Evolutionary conservation across 2,888 invertebrate genomes (phyloP).

Genomic region (Lysandra coridon): DNA sequence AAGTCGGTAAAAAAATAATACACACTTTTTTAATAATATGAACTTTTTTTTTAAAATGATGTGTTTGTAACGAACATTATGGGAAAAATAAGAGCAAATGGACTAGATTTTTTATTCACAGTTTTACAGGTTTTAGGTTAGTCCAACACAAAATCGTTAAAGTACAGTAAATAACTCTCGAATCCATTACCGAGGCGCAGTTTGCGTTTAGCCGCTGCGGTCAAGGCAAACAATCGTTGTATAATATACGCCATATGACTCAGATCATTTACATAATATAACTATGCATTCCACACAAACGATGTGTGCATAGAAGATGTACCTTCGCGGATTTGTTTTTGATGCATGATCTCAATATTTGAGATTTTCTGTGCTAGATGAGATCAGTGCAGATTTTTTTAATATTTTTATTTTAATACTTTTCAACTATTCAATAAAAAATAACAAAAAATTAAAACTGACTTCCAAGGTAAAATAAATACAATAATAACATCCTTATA

Average conservation of each 20-base stretch:
- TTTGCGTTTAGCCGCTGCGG: neutral
- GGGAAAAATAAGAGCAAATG: neutral
- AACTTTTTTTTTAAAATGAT: too few relatives aligned
- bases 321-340: neutral
- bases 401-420: too few relatives aligned
- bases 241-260: slow-evolving; percentile 21
- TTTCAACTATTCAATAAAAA: too few relatives aligned
- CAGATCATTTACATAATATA: neutral
- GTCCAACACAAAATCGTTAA: neutral
- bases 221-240: slow-evolving; percentile 19
- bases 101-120: neutral
- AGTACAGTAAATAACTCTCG: slow-evolving; percentile 1
- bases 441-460: too few relatives aligned
- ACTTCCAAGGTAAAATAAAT: too few relatives aligned
- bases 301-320: neutral
- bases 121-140: neutral
- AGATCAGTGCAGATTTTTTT: too few relatives aligned
- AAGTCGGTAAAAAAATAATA: too few relatives aligned
- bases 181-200: slow-evolving; percentile 14
- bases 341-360: too few relatives aligned
- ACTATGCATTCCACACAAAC: neutral
- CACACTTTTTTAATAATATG: too few relatives aligned
- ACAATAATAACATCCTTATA: too few relatives aligned
- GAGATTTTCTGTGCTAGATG: neutral
- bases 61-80: too few relatives aligned